Base-by-base conservation (phyloP, 2,888 invertebrate species). In the Latrodectus elegans region DNA sequence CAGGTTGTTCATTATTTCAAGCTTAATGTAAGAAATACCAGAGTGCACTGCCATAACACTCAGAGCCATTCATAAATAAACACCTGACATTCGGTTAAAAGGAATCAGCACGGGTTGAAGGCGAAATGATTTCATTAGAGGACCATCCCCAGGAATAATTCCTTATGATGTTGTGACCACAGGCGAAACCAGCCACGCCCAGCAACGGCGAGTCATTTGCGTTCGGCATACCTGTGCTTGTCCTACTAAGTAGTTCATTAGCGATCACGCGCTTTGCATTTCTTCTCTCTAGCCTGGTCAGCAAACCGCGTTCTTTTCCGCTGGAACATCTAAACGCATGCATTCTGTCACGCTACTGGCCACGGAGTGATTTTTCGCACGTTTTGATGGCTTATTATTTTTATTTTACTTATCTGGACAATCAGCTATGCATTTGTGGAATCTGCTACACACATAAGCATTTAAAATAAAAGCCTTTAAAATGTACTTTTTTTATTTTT, bases 231-330 rank as follows among this genome's bases (percentile, higher is more conserved):
- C 86, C 81, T 87, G 86, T 81, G 86, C 81, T 87, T 87, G 81
- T 72, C 81, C 77, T 77, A 81, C 86, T 87, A 87, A 87, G 86
- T 87, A 87, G 86, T 87, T 87, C 86, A 87, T 87, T 87, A 87
- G 76, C 14, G 81, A 81, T 77, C 81, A 81, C 86, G 81, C 86
- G 81, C 86, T 87, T 77, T 84, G 71, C 60, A 22, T 75, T 70
- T 70, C 17, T 77, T 51, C 64, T 84, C 71, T 52, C 70, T 83
- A 71, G 64, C 38, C 38, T 75, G 51, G 15, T 79, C 73, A 17
- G 15, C 60, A 52, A 86, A 79, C 70, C 79, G 65, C 38, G 38
- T 26, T 71, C 70, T 26, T 49, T n/a, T 12, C 12, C 60, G 6
- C 60, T 15, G 60, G n/a, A 60, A 55, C 65, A 15, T 22, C 80